phyloP scores from a whole-genome alignment of 1,140 invertebrate genomes.

The Drosophila bifasciata region DNA sequence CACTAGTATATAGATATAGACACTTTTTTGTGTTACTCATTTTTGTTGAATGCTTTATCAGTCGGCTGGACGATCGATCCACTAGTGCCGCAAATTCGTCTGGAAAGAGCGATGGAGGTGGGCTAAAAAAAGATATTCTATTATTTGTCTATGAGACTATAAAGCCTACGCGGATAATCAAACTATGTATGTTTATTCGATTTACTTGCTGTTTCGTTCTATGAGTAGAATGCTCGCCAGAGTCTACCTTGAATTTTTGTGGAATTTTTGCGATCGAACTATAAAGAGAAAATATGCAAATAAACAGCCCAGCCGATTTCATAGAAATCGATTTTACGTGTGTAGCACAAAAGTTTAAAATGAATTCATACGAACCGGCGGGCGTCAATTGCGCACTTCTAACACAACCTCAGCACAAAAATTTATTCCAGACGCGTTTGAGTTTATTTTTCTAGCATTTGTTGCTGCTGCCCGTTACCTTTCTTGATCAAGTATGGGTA shows the following conservation, averaged over 20 bases:
- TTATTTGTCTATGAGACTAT: too few species aligned
- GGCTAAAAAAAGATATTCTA: slow-evolving; percentile 22
- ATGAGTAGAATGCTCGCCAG: not conserved
- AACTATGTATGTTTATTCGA: slow-evolving; percentile 14
- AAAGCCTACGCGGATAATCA: too few species aligned
- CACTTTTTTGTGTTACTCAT: slow-evolving; percentile 30
- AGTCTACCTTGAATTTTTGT: slow-evolving; percentile 37
- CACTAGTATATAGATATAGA: slow-evolving; percentile 4
- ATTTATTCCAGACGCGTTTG: slow-evolving; percentile 65
- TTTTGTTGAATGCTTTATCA: slow-evolving; percentile 25
- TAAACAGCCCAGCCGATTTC: slow-evolving; percentile 27
- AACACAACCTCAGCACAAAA: slow-evolving; percentile 52
- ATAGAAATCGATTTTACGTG: slow-evolving; percentile 45
- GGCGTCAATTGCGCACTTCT: slow-evolving; percentile 64
- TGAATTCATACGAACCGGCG: slow-evolving; percentile 42
- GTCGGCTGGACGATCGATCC: slow-evolving; percentile 21
- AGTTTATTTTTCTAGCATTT: slow-evolving; percentile 28
- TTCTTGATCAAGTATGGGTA: slow-evolving; percentile 1
- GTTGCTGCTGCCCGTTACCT: slow-evolving; percentile 7
- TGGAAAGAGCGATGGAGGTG: not conserved
- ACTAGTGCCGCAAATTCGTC: slow-evolving; percentile 17
- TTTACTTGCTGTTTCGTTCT: slow-evolving; percentile 7
- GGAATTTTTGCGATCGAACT: slow-evolving; percentile 41
- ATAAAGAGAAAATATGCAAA: slow-evolving; percentile 52
- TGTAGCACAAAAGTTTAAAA: slow-evolving; percentile 62